Percentiles rank a stretch among this genome's conserved stretches.
Evolutionary conservation across 2,888 invertebrate species (phyloP).

Genomic region (Lycocerus yunnanus): DNA sequence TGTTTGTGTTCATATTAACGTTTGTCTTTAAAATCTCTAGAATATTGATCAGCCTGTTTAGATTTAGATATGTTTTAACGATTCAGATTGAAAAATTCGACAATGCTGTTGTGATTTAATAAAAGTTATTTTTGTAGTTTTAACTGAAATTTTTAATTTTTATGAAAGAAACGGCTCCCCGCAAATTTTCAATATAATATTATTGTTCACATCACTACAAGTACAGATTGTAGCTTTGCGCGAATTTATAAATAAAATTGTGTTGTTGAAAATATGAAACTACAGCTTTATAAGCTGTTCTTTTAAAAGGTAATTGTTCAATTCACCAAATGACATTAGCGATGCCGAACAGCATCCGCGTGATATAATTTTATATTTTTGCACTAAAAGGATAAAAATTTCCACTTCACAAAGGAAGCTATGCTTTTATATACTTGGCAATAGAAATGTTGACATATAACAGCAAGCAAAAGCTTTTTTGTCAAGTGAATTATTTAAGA

Average conservation of each 20-base stretch:
- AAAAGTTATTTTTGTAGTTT: no score
- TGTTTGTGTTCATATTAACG: no score
- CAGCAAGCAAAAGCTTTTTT: background rate
- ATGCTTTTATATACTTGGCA: background rate
- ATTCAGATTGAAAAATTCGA: no score
- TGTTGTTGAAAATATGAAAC: background rate
- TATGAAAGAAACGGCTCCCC: no score
- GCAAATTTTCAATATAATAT: no score
- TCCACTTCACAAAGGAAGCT: background rate
- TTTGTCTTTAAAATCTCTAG: no score
- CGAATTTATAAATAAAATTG: background rate
- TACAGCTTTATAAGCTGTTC: background rate
- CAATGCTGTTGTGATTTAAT: no score
- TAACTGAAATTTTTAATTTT: no score
- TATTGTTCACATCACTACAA: no score
- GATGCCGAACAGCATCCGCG: background rate
- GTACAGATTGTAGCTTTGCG: background rate
- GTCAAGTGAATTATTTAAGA: background rate
- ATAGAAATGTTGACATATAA: background rate
- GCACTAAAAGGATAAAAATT: background rate
- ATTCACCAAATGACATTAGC: background rate
- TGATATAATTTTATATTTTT: background rate
- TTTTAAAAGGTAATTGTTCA: background rate
- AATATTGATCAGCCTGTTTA: no score
- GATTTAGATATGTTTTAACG: no score